Percentiles rank a stretch among this genome's conserved stretches.
Conservation (phyloP, 2,888 invertebrate species). For the Aricia artaxerxes region DNA sequence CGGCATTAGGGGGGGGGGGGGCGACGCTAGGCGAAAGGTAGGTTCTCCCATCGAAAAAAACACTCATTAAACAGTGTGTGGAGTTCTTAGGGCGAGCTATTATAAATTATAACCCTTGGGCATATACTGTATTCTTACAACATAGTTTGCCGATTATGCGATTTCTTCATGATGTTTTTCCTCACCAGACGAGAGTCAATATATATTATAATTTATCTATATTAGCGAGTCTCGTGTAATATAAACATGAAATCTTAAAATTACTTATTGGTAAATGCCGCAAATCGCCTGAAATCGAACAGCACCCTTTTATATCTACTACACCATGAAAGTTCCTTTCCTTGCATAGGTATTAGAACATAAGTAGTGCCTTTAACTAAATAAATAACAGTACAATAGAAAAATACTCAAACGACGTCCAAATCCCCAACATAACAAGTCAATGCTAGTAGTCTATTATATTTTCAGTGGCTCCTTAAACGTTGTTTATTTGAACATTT, state of each 20-base stretch:
- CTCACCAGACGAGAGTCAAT: no score
- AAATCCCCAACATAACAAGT: not conserved
- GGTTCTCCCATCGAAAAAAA: not conserved
- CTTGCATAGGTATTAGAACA: no score
- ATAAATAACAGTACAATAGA: not conserved
- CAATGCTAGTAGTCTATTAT: conserved; percentile 17
- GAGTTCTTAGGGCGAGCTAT: no score
- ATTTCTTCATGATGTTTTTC: no score
- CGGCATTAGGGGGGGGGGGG: no score
- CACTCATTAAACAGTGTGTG: no score
- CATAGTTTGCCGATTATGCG: not conserved
- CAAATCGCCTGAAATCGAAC: not conserved
- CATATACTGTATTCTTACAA: not conserved
- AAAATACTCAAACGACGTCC: not conserved
- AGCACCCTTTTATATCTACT: no score
- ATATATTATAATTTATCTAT: no score
- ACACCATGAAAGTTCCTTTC: no score
- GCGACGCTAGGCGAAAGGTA: no score
- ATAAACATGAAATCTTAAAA: not conserved
- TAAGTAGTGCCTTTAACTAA: not conserved
- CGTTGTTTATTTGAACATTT: conserved; percentile 6
- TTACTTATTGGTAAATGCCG: no score
- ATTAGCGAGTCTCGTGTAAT: no score
- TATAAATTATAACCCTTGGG: not conserved
- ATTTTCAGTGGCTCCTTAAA: not conserved